A percentile compares a stretch with the other conserved stretches of the same genome.
These are phyloP conservation scores for Tenthredo mesomela DNA, from an alignment of 2,888 invertebrate genomes.

Conservation along the genomic window DNA sequence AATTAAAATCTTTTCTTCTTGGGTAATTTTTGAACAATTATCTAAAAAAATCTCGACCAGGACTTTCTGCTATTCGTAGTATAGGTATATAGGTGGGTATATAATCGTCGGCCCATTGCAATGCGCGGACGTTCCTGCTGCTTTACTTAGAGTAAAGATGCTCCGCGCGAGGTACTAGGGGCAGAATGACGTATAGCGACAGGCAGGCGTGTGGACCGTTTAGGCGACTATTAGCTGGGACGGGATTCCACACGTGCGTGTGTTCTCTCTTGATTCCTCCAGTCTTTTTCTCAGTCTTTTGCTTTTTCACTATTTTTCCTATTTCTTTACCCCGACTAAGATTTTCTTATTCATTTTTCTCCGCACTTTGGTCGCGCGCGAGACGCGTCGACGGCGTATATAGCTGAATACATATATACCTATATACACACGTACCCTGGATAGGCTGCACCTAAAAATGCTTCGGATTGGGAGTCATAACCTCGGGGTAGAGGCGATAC, in stretches of 20 bases:
- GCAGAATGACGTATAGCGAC: constrained; percentile 68
- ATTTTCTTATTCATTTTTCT: constrained; percentile 22
- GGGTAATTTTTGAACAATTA: background rate
- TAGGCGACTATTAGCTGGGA: constrained; percentile 66
- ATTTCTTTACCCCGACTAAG: constrained; percentile 36
- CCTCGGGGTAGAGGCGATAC: background rate
- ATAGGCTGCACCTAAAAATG: background rate
- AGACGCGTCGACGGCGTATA: constrained; percentile 50
- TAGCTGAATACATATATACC: background rate
- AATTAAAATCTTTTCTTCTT: background rate
- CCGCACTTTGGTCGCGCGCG: background rate
- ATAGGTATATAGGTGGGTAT: background rate
- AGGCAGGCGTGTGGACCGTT: constrained; percentile 67
- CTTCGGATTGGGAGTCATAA: background rate
- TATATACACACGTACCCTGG: background rate
- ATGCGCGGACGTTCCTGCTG: background rate
- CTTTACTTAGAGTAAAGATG: constrained; percentile 24
- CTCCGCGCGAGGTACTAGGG: constrained; percentile 56
- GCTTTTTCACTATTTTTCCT: constrained; percentile 18
- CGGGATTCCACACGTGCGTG: constrained; percentile 62
- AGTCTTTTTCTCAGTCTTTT: background rate
- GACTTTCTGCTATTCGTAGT: background rate
- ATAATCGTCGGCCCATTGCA: background rate
- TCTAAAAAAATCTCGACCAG: background rate
- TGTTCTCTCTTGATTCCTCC: background rate